These are phyloP conservation scores for Calephelis virginiensis DNA, from an alignment of 1,140 invertebrate genomes.

Conservation along the genomic window DNA sequence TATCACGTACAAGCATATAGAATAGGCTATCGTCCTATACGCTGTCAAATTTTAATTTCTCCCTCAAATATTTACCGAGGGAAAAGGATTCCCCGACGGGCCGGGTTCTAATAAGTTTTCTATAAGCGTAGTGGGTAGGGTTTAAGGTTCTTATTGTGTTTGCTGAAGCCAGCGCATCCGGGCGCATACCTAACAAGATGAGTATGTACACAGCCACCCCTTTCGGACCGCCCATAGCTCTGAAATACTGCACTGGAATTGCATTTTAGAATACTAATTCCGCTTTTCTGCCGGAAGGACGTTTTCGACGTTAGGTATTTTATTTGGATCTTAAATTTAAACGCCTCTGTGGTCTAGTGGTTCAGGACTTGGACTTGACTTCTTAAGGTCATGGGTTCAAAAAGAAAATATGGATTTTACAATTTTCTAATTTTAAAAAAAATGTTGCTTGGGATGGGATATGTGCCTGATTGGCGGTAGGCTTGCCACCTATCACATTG, in stretches of 20 bases:
- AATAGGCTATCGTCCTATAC: slow-evolving; percentile 64
- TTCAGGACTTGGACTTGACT: no score
- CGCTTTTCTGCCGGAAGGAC: slow-evolving; percentile 39
- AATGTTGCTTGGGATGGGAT: no score
- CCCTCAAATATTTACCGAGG: slow-evolving; percentile 77
- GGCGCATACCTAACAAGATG: slow-evolving; percentile 77
- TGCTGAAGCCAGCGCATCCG: slow-evolving; percentile 74
- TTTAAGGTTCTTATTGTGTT: slow-evolving; percentile 75
- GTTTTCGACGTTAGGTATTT: slow-evolving; percentile 20
- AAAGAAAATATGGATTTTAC: no score
- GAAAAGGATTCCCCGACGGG: slow-evolving; percentile 76
- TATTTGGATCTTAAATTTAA: no score
- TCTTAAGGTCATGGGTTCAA: no score
- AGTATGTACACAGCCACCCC: slow-evolving; percentile 69
- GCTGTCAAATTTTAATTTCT: slow-evolving; percentile 79
- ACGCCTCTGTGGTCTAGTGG: no score
- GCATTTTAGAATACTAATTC: slow-evolving; percentile 76
- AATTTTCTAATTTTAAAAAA: no score
- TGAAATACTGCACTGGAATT: slow-evolving; percentile 69
- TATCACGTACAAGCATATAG: slow-evolving; percentile 71
- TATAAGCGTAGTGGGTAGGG: slow-evolving; percentile 54
- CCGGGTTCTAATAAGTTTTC: slow-evolving; percentile 77
- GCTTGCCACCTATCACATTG: no score
- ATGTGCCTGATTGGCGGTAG: no score
- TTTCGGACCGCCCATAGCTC: slow-evolving; percentile 50